These are phyloP conservation scores for Drosophila stalkeri DNA, from an alignment of 2,888 invertebrate genomes.

Conservation along the genomic window DNA sequence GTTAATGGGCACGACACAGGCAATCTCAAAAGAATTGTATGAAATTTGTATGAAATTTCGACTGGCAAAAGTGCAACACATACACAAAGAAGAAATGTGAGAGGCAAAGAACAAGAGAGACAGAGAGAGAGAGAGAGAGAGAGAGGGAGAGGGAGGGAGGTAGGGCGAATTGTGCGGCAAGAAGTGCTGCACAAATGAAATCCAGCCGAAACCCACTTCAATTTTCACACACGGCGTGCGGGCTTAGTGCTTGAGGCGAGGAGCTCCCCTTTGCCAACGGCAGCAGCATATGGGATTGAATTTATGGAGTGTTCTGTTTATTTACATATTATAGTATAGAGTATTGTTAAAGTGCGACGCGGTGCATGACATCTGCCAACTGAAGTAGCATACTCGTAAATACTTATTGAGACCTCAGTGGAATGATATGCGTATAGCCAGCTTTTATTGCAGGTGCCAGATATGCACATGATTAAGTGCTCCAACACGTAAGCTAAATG, in stretches of 20 bases:
- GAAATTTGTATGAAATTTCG: constrained; percentile 75
- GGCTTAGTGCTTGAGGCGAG: constrained; percentile 7
- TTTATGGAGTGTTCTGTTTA: constrained; percentile 8
- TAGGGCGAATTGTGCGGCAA: background rate
- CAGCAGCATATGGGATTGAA: constrained; percentile 7
- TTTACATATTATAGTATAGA: background rate
- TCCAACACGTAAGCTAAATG: background rate
- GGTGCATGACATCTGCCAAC: background rate
- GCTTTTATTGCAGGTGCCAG: background rate
- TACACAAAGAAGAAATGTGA: constrained; percentile 40
- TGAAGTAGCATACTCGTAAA: background rate
- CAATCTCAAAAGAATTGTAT: constrained; percentile 77
- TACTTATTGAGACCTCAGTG: background rate
- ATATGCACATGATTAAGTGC: background rate
- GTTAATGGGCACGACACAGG: constrained; percentile 79
- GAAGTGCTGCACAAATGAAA: constrained; percentile 28
- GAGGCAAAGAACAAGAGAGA: too few relatives aligned
- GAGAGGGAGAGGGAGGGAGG: background rate
- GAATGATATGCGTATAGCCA: background rate
- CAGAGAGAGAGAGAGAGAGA: too few relatives aligned
- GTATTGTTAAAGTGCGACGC: background rate
- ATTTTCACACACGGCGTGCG: constrained; percentile 22
- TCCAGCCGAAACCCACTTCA: constrained; percentile 31
- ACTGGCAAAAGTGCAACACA: constrained; percentile 70
- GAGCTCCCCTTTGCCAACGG: constrained; percentile 4